A percentile compares a stretch with the other conserved stretches of the same genome.
phyloP scores from a whole-genome alignment of 2,797 vertebrate species.

The Triplophysa bombifrons region DNA sequence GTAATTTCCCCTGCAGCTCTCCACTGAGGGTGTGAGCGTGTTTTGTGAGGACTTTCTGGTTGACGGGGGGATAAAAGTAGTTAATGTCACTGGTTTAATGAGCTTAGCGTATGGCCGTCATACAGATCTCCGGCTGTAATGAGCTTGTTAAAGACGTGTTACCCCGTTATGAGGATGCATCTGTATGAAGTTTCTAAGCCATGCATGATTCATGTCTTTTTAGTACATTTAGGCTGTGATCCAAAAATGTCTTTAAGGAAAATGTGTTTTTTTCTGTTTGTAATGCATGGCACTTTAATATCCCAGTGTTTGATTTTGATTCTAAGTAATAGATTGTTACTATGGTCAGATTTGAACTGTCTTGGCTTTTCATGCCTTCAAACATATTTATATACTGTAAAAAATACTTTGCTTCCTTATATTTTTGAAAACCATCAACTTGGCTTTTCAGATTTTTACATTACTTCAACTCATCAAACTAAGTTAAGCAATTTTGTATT shows the following conservation, averaged over 20 bases:
- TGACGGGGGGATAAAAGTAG: constrained; percentile 27
- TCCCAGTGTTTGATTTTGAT: neutral
- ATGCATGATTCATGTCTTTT: neutral
- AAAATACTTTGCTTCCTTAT: no score
- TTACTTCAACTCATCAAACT: no score
- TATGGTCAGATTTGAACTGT: neutral
- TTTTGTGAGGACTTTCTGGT: constrained; percentile 27
- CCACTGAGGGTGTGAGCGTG: constrained; percentile 2
- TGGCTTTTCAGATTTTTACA: no score
- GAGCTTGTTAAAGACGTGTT: constrained; percentile 1
- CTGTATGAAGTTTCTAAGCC: neutral
- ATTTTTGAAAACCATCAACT: no score
- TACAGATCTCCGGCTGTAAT: constrained; percentile 16
- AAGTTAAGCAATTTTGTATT: no score
- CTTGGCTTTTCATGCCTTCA: neutral
- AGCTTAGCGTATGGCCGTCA: constrained; percentile 34
- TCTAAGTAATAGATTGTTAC: neutral
- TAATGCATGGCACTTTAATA: neutral
- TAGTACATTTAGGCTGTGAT: neutral
- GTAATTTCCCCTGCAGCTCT: constrained; percentile 48
- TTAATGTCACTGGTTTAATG: constrained; percentile 40
- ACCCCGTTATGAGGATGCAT: constrained; percentile 6
- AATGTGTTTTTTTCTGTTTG: neutral
- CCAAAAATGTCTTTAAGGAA: constrained; percentile 9
- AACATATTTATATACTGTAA: no score